A percentile compares a stretch with the other conserved stretches of the same genome.
These are phyloP conservation scores for Anastrepha ludens DNA, from an alignment of 1,140 invertebrate genomes.

Conservation along the genomic window DNA sequence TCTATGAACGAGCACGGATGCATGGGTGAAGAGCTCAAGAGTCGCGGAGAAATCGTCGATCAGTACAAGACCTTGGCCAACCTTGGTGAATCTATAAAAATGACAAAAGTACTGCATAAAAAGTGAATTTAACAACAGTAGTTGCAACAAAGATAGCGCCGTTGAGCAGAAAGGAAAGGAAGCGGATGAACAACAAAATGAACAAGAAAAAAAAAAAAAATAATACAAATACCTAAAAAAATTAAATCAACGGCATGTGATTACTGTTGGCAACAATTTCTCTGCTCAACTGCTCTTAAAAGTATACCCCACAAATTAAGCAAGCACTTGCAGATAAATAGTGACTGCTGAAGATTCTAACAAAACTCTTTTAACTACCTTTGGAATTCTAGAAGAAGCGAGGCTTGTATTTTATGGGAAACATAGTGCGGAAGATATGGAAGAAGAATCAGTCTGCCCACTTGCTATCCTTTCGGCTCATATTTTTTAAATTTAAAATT, in stretches of 20 bases:
- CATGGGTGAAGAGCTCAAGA: constrained; percentile 28
- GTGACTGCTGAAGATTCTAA: too few species aligned
- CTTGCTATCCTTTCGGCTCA: too few species aligned
- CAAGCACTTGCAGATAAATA: too few species aligned
- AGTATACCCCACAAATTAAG: background rate
- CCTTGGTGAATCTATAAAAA: constrained; percentile 23
- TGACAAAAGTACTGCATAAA: background rate
- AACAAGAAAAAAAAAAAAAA: background rate
- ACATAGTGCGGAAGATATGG: too few species aligned
- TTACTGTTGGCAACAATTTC: background rate
- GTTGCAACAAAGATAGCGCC: constrained; percentile 2
- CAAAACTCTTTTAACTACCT: too few species aligned
- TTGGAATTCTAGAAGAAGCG: too few species aligned
- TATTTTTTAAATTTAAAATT: too few species aligned
- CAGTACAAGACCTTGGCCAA: constrained; percentile 22
- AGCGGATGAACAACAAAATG: background rate
- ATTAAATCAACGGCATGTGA: background rate
- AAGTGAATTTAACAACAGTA: background rate
- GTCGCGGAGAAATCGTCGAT: constrained; percentile 44
- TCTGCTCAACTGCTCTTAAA: background rate
- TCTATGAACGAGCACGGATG: background rate
- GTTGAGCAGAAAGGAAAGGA: background rate
- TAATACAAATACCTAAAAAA: too few species aligned
- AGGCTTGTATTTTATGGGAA: too few species aligned
- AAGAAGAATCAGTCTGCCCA: too few species aligned